Evolutionary conservation across 2,113 vertebrate species (phyloP).

Genomic region (Buteo buteo): DNA sequence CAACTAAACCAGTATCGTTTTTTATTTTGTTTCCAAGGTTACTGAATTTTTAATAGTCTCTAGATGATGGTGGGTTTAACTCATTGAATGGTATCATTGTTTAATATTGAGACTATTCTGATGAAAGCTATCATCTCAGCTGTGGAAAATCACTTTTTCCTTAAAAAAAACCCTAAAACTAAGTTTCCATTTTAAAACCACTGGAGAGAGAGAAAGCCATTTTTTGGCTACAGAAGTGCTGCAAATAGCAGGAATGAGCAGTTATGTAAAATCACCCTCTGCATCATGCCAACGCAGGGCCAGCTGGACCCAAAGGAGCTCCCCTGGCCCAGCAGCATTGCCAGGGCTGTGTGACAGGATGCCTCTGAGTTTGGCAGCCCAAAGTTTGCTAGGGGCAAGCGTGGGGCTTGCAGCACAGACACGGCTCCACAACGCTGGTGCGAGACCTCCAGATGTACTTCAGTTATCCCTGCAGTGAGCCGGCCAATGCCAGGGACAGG

Average conservation of each 20-base stretch:
- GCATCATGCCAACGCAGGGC: fast-evolving
- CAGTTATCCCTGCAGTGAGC: not conserved
- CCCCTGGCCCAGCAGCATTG: fast-evolving
- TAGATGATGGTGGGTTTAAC: not conserved
- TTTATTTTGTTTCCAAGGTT: slow-evolving; percentile 52
- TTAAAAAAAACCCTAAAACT: not conserved
- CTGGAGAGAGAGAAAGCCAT: not conserved
- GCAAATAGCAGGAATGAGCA: not conserved
- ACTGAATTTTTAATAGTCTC: slow-evolving; percentile 45
- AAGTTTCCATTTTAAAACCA: not conserved
- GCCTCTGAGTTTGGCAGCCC: not conserved
- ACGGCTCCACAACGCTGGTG: fast-evolving
- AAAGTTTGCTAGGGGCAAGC: too few species aligned
- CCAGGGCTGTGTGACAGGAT: fast-evolving
- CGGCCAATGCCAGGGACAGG: fast-evolving
- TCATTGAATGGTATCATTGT: not conserved
- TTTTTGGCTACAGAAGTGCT: not conserved
- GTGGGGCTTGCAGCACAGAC: not conserved
- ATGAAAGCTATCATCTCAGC: not conserved
- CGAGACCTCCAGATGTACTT: not conserved
- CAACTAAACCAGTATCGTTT: not conserved
- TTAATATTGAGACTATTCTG: not conserved
- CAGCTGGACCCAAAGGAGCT: not conserved
- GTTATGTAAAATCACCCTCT: not conserved
- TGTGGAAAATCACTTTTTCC: not conserved